Conservation (phyloP, 2,113 vertebrate species). For the Notarius quadriscutis region DNA sequence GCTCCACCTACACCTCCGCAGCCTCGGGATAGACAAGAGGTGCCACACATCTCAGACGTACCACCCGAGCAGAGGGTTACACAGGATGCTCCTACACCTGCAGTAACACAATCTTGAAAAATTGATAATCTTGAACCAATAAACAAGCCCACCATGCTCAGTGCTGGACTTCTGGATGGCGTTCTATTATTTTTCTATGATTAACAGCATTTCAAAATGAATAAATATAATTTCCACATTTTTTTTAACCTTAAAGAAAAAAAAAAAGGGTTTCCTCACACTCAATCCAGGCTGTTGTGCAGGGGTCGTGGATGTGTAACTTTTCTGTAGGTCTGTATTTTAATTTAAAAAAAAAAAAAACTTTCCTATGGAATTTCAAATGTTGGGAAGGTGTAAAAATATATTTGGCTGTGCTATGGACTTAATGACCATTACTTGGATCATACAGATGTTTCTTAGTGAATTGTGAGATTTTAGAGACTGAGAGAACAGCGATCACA, state of each 20-base stretch:
- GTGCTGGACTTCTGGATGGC: constrained; percentile 47
- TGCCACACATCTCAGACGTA: constrained; percentile 60
- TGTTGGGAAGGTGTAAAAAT: constrained; percentile 2
- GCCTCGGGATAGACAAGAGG: constrained; percentile 24
- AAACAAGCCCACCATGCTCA: not conserved
- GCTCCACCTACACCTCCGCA: constrained; percentile 57
- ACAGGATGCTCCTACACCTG: constrained; percentile 72
- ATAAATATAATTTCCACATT: constrained; percentile 37
- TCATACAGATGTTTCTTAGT: constrained; percentile 59
- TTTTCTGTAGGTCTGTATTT: not conserved
- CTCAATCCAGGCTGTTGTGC: not conserved
- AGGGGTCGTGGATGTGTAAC: not conserved
- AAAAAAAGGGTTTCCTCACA: not conserved
- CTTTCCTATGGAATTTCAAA: not conserved
- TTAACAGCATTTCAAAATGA: constrained; percentile 38
- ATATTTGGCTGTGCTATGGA: not conserved
- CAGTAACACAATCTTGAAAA: constrained; percentile 67
- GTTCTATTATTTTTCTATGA: constrained; percentile 35
- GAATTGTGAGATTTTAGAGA: constrained; percentile 65
- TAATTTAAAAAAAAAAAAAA: not conserved
- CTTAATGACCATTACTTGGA: constrained; percentile 49
- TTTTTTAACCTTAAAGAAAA: not conserved
- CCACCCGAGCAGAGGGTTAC: constrained; percentile 68
- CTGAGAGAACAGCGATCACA: constrained; percentile 47
- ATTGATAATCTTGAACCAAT: not conserved